Evolutionary conservation across 2,888 invertebrate genomes (phyloP).

Genomic region (Fragum fragum): DNA sequence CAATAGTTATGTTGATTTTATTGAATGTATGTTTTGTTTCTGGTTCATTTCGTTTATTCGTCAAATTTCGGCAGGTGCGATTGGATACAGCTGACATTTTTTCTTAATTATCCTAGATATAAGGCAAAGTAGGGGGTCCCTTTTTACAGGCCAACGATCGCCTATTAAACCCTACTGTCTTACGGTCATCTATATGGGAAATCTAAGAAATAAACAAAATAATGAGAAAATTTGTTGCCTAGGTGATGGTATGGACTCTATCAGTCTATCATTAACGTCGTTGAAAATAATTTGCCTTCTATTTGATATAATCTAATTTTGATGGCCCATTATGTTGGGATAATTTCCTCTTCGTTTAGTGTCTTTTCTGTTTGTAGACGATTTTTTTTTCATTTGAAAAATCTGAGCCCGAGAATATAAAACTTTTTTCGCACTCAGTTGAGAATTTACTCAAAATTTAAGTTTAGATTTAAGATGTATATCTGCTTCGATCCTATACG

Average conservation of each 20-base stretch:
- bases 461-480: too few species aligned
- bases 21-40: too few species aligned
- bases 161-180: neutral
- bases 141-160: neutral
- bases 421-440: too few species aligned
- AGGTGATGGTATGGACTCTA: neutral
- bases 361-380: neutral
- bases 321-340: conserved; percentile 10
- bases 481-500: too few species aligned
- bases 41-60: too few species aligned
- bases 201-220: conserved; percentile 27
- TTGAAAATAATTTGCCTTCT: conserved; percentile 16
- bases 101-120: too few species aligned
- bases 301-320: conserved; percentile 16
- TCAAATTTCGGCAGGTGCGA: too few species aligned
- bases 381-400: neutral
- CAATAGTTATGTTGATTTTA: too few species aligned
- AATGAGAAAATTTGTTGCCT: conserved; percentile 20
- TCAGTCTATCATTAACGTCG: conserved; percentile 2
- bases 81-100: too few species aligned
- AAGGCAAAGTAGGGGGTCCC: too few species aligned
- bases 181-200: conserved; percentile 12
- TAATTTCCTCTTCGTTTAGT: conserved; percentile 8
- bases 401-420: too few species aligned
- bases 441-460: too few species aligned